Conservation (phyloP, 2,797 vertebrate genomes). For the Ceyx erithaca region DNA sequence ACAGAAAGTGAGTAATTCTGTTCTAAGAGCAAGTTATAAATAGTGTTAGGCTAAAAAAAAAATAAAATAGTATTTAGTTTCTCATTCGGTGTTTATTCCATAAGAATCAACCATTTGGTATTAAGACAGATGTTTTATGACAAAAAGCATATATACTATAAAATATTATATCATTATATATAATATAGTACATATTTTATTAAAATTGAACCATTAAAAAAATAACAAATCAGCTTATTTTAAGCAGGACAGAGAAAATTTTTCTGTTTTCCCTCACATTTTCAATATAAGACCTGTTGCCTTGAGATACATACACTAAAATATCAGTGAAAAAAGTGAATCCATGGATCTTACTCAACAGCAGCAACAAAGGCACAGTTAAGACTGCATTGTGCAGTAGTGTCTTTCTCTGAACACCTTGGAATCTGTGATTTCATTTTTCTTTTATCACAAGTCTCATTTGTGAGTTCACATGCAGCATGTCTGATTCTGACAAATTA, state of each 20-base stretch:
- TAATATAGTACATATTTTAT: background rate
- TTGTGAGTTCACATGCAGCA: background rate
- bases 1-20: background rate
- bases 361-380: background rate
- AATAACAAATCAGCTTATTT: background rate
- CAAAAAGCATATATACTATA: background rate
- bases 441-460: background rate
- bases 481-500: background rate
- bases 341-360: background rate
- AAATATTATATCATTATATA: background rate
- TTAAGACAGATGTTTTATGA: background rate
- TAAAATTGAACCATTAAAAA: background rate
- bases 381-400: background rate
- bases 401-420: background rate
- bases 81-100: background rate
- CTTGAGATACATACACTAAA: background rate
- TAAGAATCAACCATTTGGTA: background rate
- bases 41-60: background rate
- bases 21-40: background rate
- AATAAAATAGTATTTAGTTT: background rate
- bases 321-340: background rate
- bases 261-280: too few relatives aligned
- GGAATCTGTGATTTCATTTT: background rate
- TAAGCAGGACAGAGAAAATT: background rate
- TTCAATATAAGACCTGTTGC: background rate